Percentiles rank a stretch among this genome's conserved stretches.
Evolutionary conservation across 2,888 invertebrate genomes (phyloP).

Genomic region (Drosophila fungiperda): DNA sequence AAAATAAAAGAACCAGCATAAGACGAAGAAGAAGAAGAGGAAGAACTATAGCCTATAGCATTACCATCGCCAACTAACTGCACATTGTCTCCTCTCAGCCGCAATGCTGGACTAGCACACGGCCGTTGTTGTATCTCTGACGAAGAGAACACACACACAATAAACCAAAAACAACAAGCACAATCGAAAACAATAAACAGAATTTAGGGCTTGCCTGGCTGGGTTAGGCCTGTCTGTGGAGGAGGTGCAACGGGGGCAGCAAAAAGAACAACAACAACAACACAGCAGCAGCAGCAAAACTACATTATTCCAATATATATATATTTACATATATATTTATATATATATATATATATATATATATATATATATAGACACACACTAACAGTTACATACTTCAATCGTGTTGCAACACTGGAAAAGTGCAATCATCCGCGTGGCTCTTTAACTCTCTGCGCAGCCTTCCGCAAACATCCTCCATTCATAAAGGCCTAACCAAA

Average conservation of each 20-base stretch:
- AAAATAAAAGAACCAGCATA: constrained; percentile 12
- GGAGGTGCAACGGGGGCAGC: constrained; percentile 84
- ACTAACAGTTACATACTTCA: constrained; percentile 4
- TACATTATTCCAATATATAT: constrained; percentile 13
- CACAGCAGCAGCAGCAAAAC: constrained; percentile 32
- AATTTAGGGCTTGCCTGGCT: constrained; percentile 59
- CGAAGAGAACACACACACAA: constrained; percentile 47
- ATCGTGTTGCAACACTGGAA: constrained; percentile 8
- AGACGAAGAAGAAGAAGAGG: constrained; percentile 14
- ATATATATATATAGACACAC: neutral
- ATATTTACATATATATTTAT: neutral
- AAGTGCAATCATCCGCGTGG: constrained; percentile 17
- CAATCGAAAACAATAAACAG: constrained; percentile 1
- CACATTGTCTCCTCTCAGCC: constrained; percentile 33
- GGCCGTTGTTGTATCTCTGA: constrained; percentile 56
- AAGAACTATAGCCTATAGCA: constrained; percentile 12
- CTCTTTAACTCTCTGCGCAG: constrained; percentile 40
- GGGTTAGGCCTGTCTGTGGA: constrained; percentile 85
- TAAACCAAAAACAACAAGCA: constrained; percentile 13
- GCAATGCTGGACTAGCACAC: constrained; percentile 73
- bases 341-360: neutral
- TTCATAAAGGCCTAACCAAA: constrained; percentile 83
- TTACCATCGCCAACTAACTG: constrained; percentile 42
- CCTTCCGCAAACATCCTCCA: constrained; percentile 85
- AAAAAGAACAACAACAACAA: constrained; percentile 34